Evolutionary conservation across 2,113 vertebrate species (phyloP).

Genomic region (Irena cyanogastra): DNA sequence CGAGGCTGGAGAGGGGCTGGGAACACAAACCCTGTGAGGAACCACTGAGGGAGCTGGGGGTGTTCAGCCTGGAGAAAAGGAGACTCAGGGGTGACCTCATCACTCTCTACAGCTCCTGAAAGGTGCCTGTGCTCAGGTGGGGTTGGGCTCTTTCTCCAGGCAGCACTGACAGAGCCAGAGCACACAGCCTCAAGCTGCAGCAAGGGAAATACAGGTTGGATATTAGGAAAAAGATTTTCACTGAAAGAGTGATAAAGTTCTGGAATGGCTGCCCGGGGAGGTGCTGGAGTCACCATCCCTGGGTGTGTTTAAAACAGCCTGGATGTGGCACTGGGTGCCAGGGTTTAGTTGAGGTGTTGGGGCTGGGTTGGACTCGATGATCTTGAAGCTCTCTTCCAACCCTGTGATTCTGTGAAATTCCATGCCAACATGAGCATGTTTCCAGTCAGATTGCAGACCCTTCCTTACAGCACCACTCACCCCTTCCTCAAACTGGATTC

Average conservation of each 20-base stretch:
- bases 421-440: fast-evolving
- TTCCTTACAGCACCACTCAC: fast-evolving
- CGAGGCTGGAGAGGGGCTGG: background rate
- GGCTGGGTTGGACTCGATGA: background rate
- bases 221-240: fast-evolving
- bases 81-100: background rate
- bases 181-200: fast-evolving
- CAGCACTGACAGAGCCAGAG: background rate
- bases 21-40: background rate
- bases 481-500: background rate
- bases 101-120: background rate
- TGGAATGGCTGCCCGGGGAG: background rate
- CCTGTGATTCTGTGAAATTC: background rate
- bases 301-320: background rate
- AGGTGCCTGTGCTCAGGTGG: background rate
- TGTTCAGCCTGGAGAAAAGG: background rate
- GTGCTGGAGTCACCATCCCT: background rate
- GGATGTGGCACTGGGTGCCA: background rate
- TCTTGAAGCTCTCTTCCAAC: background rate
- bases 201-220: background rate
- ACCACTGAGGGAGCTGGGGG: background rate
- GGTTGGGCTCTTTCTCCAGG: background rate
- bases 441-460: background rate
- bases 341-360: background rate
- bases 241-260: background rate